Percentiles rank a stretch among this genome's conserved stretches.
Evolutionary conservation across 2,797 vertebrate species (phyloP).

Genomic region (Acrocephalus scirpaceus): DNA sequence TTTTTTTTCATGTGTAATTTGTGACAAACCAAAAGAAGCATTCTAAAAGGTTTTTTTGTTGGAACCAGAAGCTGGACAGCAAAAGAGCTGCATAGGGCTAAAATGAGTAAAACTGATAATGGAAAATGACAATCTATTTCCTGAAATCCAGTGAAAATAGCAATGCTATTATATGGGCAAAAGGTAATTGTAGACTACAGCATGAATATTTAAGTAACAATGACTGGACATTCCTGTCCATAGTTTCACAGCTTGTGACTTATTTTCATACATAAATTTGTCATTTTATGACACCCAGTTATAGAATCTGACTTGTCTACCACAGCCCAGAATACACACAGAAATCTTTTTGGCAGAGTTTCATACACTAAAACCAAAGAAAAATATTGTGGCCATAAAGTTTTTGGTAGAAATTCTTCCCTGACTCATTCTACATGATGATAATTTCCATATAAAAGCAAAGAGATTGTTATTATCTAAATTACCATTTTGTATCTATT

Average conservation of each 20-base stretch:
- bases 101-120: background rate
- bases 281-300: background rate
- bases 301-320: background rate
- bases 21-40: background rate
- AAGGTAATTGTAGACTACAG: background rate
- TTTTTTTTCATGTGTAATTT: background rate
- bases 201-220: background rate
- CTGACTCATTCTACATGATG: background rate
- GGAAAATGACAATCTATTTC: background rate
- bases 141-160: background rate
- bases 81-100: background rate
- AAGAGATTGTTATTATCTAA: background rate
- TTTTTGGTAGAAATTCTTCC: background rate
- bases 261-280: background rate
- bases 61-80: background rate
- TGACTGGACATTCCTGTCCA: background rate
- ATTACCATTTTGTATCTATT: background rate
- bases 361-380: background rate
- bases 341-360: background rate
- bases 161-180: background rate
- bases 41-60: background rate
- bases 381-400: background rate
- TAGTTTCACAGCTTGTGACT: background rate
- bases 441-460: background rate
- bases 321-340: background rate